Base-by-base conservation (phyloP, 2,888 invertebrate species). In the Drosophila yooni region DNA sequence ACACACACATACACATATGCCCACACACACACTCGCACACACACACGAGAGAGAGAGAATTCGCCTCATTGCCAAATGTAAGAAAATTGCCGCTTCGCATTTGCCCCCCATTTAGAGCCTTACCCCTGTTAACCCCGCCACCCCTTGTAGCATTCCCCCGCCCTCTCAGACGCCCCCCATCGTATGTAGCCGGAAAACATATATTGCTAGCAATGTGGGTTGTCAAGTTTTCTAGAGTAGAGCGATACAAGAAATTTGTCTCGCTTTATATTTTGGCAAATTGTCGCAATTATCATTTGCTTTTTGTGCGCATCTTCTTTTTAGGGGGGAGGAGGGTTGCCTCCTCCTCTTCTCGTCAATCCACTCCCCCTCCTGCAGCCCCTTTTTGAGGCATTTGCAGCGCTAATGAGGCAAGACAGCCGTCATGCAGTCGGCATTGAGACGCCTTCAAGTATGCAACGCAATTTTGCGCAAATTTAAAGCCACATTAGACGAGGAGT, bases 261-360 rank as follows among this genome's bases (percentile, higher is more conserved):
- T 68, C 74, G 74, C 60, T 65, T 81, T 82, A 73, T 76, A 69
- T 79, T 71, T 80, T 81, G 67, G 50, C 82, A 89, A 85, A 88
- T 89, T 89, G 88, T 70, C 69, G 82, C 86, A 85, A 89, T 85
- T 88, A 85, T 89, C 79, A 89, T 89, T 88, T 71, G 70, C 69
- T 65, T 76, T 86, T 81, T 70, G 73, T 82, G 57, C 48, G 40
- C 75, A 34, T 76, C 38, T 64, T 73, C 51, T 38, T 33, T 25
- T 11, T 46, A 18, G 1, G 25, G 13, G 43, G 4, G 1, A 8
- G n/a, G 38, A 3, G 2, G 4, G 0, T 1, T 18, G n/a, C 11
- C 11, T 1, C 5, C 33, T 6, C n/a, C 11, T 25, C 11, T 33
- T 7, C n/a, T 11, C 2, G 25, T 27, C 8, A 15, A 4, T 7